A percentile compares a stretch with the other conserved stretches of the same genome.
Evolutionary conservation across 1,140 invertebrate species (phyloP).

Genomic region (Drosophila triauraria): DNA sequence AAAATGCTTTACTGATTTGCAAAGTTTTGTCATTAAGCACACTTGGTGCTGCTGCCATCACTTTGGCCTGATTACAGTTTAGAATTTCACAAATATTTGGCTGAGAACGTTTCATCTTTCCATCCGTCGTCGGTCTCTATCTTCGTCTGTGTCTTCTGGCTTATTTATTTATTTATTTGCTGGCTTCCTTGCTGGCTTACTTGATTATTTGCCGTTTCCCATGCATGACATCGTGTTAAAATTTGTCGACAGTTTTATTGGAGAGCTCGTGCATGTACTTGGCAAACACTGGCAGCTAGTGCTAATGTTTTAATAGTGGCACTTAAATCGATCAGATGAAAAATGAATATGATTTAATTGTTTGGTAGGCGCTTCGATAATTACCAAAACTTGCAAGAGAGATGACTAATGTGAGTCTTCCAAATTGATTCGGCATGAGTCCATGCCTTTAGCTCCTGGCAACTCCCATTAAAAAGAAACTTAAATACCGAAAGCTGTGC

Average conservation of each 20-base stretch:
- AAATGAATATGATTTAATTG: constrained; percentile 29
- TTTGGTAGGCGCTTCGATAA: constrained; percentile 6
- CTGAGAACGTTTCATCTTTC: constrained; percentile 34
- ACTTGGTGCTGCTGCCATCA: constrained; percentile 54
- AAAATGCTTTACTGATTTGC: constrained; percentile 79
- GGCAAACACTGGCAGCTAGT: constrained; percentile 22
- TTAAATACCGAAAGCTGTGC: constrained; percentile 27
- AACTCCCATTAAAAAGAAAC: constrained; percentile 14
- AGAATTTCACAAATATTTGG: constrained; percentile 74
- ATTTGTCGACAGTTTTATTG: constrained; percentile 61
- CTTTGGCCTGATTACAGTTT: constrained; percentile 64
- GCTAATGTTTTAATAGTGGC: constrained; percentile 15
- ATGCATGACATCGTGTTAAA: constrained; percentile 48
- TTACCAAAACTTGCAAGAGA: constrained; percentile 17
- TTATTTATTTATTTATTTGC: constrained; percentile 34
- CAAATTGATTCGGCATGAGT: constrained; percentile 18
- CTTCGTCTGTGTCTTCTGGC: background rate
- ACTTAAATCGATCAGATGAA: constrained; percentile 26
- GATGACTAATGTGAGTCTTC: constrained; percentile 21
- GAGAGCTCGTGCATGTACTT: constrained; percentile 40
- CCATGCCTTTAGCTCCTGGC: background rate
- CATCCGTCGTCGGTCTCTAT: background rate
- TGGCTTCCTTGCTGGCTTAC: constrained; percentile 34
- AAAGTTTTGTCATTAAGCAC: constrained; percentile 81
- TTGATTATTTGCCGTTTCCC: constrained; percentile 49